Base-by-base conservation (phyloP, 2,797 vertebrate genomes). In the Cossypha niveicapilla region DNA sequence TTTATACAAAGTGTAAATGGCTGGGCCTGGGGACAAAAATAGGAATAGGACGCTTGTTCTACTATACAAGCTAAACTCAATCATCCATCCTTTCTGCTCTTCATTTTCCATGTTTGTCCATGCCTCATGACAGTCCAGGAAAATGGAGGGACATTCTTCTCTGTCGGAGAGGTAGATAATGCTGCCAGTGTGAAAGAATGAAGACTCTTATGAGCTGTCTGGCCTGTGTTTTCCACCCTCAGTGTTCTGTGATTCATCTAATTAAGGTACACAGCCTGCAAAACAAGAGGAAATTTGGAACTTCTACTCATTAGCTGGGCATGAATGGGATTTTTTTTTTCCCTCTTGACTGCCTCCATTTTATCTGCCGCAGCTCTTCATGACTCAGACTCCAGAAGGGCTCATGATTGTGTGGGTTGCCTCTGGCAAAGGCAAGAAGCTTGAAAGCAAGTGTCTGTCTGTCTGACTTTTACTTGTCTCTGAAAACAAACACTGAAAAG, bases 301-400 rank as follows among this genome's bases (percentile, higher is more conserved):
- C 62, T 77, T 93, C 75, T 85, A 65, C 72, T 90, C 84, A 93
- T 92, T 94, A 92, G 57, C 53, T 86, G 81, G 23, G 54, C 53
- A 86, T 95, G 92, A 94, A 93, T 90, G 78, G 75, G 42, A 85
- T 78, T 68, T 47, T 57, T 72, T 72, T 76, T 73, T 73, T 15
- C 39, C 78, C 78, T 89, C 88, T 85, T 78, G 77, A 84, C 93
- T 90, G 68, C 87, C 71, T 94, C 88, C 56, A 91, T 92, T 95
- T 96, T 94, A 75, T 96, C 75, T 84, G 66, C n/a, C 0, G 67
- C 87, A 86, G 84, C 39, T 91, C 54, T 86, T 87, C 77, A 70
- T 94, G 95, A 97, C 86, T 96, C 95, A 96, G 88, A 73, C 62
- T 96, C 90, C 93, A 96, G 91, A 95, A 97, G 93, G 93, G 66